Evolutionary conservation across 2,888 invertebrate species (phyloP).

Genomic region (Ischnura elegans): DNA sequence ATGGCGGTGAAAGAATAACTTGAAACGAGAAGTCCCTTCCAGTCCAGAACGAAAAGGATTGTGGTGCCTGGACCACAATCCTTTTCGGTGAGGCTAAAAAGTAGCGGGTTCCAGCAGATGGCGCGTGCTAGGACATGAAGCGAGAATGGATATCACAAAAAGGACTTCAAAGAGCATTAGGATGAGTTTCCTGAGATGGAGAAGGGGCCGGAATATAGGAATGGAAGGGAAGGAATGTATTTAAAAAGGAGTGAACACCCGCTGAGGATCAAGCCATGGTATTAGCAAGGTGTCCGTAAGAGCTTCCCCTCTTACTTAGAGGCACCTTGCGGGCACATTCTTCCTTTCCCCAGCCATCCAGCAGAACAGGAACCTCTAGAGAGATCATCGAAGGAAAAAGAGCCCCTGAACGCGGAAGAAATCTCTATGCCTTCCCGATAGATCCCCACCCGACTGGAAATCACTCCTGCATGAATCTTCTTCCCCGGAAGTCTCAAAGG

Average conservation of each 20-base stretch:
- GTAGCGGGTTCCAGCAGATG: background rate
- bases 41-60: no score
- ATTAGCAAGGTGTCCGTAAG: background rate
- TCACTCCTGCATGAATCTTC: background rate
- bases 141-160: background rate
- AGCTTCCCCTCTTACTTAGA: background rate
- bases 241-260: background rate
- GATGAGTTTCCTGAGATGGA: background rate
- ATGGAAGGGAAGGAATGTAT: background rate
- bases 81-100: background rate
- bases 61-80: background rate
- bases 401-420: background rate
- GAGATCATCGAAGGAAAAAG: background rate
- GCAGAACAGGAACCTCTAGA: background rate
- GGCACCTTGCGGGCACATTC: background rate
- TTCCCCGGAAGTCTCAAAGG: slow-evolving; percentile 27
- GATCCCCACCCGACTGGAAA: background rate
- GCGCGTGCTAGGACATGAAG: background rate
- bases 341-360: background rate
- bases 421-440: background rate
- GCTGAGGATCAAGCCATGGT: background rate
- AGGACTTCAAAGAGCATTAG: background rate
- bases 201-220: background rate
- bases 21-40: background rate
- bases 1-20: background rate